Base-by-base conservation (phyloP, 2,888 invertebrate species). In the Agonopterix arenella region DNA sequence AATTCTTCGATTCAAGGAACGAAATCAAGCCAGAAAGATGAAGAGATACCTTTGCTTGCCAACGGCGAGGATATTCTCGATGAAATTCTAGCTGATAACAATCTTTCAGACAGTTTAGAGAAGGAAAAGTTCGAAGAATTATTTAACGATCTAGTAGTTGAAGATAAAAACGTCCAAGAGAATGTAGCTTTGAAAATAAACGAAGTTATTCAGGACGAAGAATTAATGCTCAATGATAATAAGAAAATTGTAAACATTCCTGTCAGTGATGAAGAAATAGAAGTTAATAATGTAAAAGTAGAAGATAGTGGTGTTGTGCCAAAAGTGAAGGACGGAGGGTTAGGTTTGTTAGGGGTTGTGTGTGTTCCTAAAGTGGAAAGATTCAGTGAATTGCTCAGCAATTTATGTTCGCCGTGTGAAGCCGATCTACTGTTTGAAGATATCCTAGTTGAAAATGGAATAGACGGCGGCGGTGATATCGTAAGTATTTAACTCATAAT, bases 331-430 rank as follows among this genome's bases (percentile, higher is more conserved):
- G 63, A 70, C 52, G 81, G 79, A 57, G 70, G 76, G 8, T 73
- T 76, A 54, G 80, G 82, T 11, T 73, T 85, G 61, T 69, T 88
- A 58, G 85, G 84, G 57, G 88, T 80, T 50, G 86, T 84, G 72
- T 89, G 89, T 84, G 86, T 89, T 60, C 78, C 83, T 52, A 86
- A 83, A 86, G 89, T 89, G 69, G 86, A 86, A 75, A 80, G 78
- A 61, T 89, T 89, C 63, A 89, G 89, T 88, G 89, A 89, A 71
- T 73, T 89, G 73, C 83, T 89, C 55, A 88, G 84, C 75, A 89
- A 86, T 70, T 73, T 89, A 62, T 88, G 89, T 75, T 85, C 88
- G 4, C 88, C 89, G 4, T 76, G 81, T 57, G 89, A 89, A 68
- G 85, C 89, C 11, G 89, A 89, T 64, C 62, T 83, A 51, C 63